Evolutionary conservation across 2,113 vertebrate genomes (phyloP), one percentile per base, ranked within the genome.

Genomic region (Hippolais icterina): DNA sequence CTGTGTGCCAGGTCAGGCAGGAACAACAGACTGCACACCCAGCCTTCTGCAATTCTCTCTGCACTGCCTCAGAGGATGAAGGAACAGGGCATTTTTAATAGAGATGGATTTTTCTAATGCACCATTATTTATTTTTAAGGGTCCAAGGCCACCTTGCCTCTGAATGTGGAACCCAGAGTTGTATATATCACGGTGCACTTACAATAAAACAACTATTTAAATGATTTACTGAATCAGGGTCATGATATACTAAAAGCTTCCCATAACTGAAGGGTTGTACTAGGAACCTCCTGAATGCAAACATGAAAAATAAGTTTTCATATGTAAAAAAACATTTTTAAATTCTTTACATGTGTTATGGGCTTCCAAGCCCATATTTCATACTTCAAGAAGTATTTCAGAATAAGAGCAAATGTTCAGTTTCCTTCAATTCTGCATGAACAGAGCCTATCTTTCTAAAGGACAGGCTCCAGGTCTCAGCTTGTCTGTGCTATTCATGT

Each of bases 31-130:
- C 17, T 42, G 47, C 33, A 59, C 2, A 0, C 46, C 78, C 66
- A 76, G 70, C 35, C 35, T 35, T 33, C 27, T 47, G 24, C 2
- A 2, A 5, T 47, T 63, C 57, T 50, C 53, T 46, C 50, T 53
- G 29, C 33, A 50, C 24, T n/a, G 59, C 22, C 17, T 22, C 35
- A 13, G 22, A 66, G 50, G 37, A 15, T 15, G 33, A 60, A 71
- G 41, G 24, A 83, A n/a, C 0, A 1, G 20, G 29, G 11, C 14
- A n/a, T 41, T n/a, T 50, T 63, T 29, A 56, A 49, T 2, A 49
- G 49, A 76, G 24, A 18, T 60, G 0, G 37, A 4, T 68, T 78
- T 84, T 87, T 64, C 27, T 57, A 46, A 57, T 42, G 15, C 59
- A 35, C 7, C 24, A 6, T 80, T 61, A 52, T 57, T 77, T 72